Conservation (phyloP, 2,797 vertebrate genomes). For the Peromyscus aztecus region DNA sequence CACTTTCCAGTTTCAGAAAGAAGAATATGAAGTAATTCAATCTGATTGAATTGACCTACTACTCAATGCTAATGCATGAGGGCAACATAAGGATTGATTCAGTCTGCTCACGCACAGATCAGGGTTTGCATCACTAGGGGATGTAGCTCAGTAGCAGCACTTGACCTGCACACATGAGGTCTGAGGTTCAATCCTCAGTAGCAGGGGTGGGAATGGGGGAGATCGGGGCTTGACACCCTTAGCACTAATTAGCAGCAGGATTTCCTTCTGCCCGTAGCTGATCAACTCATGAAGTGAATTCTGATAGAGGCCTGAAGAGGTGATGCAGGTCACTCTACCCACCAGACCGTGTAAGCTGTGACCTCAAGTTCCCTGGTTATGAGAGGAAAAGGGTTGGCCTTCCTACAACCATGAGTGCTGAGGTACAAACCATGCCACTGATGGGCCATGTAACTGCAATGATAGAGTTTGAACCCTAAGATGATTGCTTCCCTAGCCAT, state of each 20-base stretch:
- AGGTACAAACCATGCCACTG: neutral
- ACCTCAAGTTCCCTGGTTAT: neutral
- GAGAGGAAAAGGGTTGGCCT: neutral
- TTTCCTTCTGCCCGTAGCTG: neutral
- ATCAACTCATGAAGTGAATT: neutral
- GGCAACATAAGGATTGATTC: neutral
- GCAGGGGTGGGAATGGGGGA: neutral
- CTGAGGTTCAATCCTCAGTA: neutral
- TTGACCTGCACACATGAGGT: neutral
- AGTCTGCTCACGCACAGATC: neutral
- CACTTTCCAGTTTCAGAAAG: constrained; percentile 2
- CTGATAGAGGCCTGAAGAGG: neutral
- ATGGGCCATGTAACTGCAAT: neutral
- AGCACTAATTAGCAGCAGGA: neutral
- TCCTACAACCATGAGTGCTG: neutral
- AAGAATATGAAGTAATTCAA: neutral
- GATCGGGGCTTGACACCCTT: neutral
- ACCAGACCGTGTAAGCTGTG: neutral
- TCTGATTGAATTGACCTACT: constrained; percentile 25
- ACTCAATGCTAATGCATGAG: neutral
- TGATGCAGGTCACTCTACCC: neutral
- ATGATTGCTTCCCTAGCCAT: neutral
- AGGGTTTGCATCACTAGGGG: neutral
- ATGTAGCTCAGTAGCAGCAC: neutral
- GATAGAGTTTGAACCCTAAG: neutral